phyloP scores from a whole-genome alignment of 1,140 invertebrate species.

The Theocolax elegans region DNA sequence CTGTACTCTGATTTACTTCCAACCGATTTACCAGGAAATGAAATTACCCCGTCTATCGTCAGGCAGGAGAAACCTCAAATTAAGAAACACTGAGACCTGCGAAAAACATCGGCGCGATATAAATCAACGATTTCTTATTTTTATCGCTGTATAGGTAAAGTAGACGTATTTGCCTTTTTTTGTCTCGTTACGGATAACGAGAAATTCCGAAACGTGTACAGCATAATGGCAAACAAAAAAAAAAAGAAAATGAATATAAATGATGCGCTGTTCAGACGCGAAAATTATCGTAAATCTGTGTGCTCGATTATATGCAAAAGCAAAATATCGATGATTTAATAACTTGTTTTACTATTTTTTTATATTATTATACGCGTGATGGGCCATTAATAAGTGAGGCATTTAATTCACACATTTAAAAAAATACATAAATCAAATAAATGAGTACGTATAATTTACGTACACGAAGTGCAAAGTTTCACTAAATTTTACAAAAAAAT shows the following conservation, averaged over 20 bases:
- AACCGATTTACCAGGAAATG: conserved; percentile 62
- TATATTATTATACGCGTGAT: too few relatives aligned
- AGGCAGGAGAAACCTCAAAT: conserved; percentile 61
- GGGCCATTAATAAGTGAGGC: too few relatives aligned
- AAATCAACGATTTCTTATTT: conserved; percentile 62
- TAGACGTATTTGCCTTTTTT: conserved; percentile 45
- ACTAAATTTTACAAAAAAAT: too few relatives aligned
- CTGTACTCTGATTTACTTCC: conserved; percentile 64
- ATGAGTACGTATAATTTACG: too few relatives aligned
- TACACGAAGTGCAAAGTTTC: too few relatives aligned
- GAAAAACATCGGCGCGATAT: conserved; percentile 65
- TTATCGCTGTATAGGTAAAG: conserved; percentile 35
- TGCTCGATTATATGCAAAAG: too few relatives aligned
- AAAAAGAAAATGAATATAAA: conserved; percentile 5
- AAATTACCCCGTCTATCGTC: conserved; percentile 58
- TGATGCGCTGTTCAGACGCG: background rate
- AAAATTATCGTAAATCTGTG: too few relatives aligned
- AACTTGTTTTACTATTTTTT: too few relatives aligned
- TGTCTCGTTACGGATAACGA: conserved; percentile 40
- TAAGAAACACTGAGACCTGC: conserved; percentile 66
- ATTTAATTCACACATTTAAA: too few relatives aligned
- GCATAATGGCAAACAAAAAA: conserved; percentile 20
- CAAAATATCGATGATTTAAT: too few relatives aligned
- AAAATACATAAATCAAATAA: too few relatives aligned
- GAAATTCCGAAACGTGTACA: background rate